Evolutionary conservation across 2,113 vertebrate species (phyloP), one percentile per base, ranked within the genome.

Genomic region (Phrynocephalus versicolor): DNA sequence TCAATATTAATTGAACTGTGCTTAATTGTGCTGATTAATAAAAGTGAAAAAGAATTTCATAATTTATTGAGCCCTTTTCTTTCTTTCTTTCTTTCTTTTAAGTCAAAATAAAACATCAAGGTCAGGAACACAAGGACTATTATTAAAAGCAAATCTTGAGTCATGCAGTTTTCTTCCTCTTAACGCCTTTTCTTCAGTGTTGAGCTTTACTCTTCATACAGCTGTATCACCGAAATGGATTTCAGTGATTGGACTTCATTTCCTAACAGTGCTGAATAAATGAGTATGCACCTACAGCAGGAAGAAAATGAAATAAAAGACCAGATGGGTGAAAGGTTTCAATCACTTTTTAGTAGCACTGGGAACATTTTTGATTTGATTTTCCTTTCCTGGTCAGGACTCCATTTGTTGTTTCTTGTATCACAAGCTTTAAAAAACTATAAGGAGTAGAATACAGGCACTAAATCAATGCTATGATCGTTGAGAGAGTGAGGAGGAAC

Each of bases 261-360:
- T 90, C 27, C 74, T 0, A 80, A 85, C 77, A 74, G 2, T 88
- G 62, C 35, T 89, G 69, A 87, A 9, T 37, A n/a, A 89, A 79
- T 79, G 2, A 84, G 55, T 84, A 78, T 76, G 13, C n/a, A 88
- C 82, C 62, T 81, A 30, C 25, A 41, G 30, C 41, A 88, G 77
- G 77, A 80, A 73, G 25, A 74, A 85, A 85, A 85, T 80, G 77
- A 80, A 85, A 85, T 85, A 85, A 80, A 85, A 85, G 57, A 37
- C 39, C 84, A 51, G 60, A 80, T 39, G 2, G 67, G 1, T 51
- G 19, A 84, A 87, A 87, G 15, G 0, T 33, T 83, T 73, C 82
- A 79, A 79, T 87, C 67, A 33, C 76, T 79, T 83, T 87, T 89
- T 70, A 85, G 2, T 58, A 76, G 18, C 6, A 81, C 33, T 19